phyloP scores from a whole-genome alignment of 2,797 vertebrate genomes.

The Hephaestus fuliginosus region DNA sequence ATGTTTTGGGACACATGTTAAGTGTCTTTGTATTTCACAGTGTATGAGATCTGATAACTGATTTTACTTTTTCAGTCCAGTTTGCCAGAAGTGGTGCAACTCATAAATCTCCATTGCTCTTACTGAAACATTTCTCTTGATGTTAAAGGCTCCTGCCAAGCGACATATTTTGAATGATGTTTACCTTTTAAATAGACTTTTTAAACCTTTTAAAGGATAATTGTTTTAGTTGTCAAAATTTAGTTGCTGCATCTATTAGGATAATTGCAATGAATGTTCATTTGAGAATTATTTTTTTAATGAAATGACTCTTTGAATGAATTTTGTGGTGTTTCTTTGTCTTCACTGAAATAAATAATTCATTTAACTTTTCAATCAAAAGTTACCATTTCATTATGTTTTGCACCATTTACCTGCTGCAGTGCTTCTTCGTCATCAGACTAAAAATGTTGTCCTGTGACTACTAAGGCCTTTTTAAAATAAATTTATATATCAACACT shows the following conservation, averaged over 20 bases:
- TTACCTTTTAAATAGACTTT: not conserved
- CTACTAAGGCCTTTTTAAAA: not conserved
- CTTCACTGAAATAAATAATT: slow-evolving; percentile 23
- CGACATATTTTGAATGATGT: not conserved
- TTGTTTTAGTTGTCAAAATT: not conserved
- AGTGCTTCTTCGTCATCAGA: not conserved
- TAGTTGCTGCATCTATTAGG: not conserved
- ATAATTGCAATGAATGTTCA: not conserved
- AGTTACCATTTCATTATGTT: not conserved
- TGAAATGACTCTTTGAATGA: slow-evolving; percentile 6
- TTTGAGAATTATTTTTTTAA: slow-evolving; percentile 8
- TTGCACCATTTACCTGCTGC: not conserved
- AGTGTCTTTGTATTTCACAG: not conserved
- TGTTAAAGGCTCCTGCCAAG: not conserved
- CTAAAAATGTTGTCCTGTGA: not conserved
- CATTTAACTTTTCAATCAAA: not conserved
- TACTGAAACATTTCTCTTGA: not conserved
- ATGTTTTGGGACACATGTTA: not conserved
- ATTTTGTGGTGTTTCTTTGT: not conserved
- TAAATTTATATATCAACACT: not conserved
- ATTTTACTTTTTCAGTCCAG: not conserved
- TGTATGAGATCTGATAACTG: slow-evolving; percentile 1
- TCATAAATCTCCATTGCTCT: not conserved
- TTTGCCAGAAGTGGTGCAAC: not conserved
- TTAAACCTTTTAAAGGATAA: too few relatives aligned